Evolutionary conservation across 2,797 vertebrate species (phyloP), one percentile per base, ranked within the genome.

Genomic region (Chiroxiphia lanceolata): DNA sequence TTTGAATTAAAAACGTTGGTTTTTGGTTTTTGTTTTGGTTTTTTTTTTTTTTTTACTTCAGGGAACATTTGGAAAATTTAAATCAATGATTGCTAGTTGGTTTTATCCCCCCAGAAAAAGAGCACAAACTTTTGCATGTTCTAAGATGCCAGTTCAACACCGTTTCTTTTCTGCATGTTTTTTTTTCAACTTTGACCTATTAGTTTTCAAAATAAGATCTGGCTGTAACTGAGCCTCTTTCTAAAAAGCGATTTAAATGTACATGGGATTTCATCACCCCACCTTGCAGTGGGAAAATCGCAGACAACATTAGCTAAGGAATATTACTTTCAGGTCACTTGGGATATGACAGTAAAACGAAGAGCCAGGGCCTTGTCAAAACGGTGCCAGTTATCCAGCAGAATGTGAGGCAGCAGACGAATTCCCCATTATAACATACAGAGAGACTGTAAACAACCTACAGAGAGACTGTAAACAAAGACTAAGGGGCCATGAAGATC

Each of bases 271-370:
- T 94, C 91, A 72, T 78, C 34, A 50, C 20, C 27, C 25, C 68
- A 89, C 83, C 81, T 61, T 83, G 64, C 74, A 65, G 48, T 70
- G 72, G 57, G 38, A 44, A 77, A 74, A 77, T 50, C 20, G 13
- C 70, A 90, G 56, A 76, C 67, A 92, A 33, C 63, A 74, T 68
- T 54, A 94, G 60, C 85, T 80, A 72, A 75, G 74, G 74, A 93
- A 57, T 82, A 89, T 83, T 80, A 86, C 81, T 96, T 83, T 93
- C 83, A 75, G 92, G 91, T 96, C 86, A 95, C 83, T 94, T 93
- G 65, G 95, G 83, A 78, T 78, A 67, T 63, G 87, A 92, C 71
- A 75, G 83, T 84, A 83, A 91, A 95, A 89, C 0, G 17, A 91
- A 93, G 87, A 92, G 85, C 93, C 90, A 92, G 45, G 68, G 57